Base-by-base conservation (phyloP, 2,113 vertebrate genomes). In the Corythoichthys haematopterus region DNA sequence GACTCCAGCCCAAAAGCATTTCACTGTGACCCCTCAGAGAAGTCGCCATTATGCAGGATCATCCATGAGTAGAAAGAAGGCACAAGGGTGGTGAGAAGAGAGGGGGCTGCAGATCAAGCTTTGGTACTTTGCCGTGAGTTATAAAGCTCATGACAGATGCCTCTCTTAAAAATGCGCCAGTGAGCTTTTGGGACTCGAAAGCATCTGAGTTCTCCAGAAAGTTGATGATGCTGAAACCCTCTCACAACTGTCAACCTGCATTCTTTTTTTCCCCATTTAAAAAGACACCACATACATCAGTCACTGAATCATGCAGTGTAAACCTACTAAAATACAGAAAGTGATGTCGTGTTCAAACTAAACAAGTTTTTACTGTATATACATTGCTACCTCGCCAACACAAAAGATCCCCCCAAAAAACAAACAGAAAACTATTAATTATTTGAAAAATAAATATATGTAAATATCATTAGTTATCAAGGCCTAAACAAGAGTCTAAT, bases 111-210 rank as follows among this genome's bases (percentile, higher is more conserved):
- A 79, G 82, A 85, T 84, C 68, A 80, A 68, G 75, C 74, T 68
- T 75, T 28, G 76, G 73, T 85, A 76, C 75, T 87, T 78, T 16
- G 8, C 70, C 53, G 46, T 65, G 76, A 80, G 74, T 82, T 81
- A 75, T 78, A 85, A 75, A 74, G 74, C 77, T 69, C 76, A 68
- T 85, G 83, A 87, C 76, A 67, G 82, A 83, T 85, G 84, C 73
- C 76, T 66, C 75, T 70, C 66, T 70, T 75, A 75, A 69, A 87
- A 88, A 85, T 78, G 56, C 73, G 84, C 79, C 78, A 84, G 77
- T 64, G 64, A 48, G 38, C 37, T 62, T 14, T 36, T 33, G 35
- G 20, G 69, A 66, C 68, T 58, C 40, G 58, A 71, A 69, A 70
- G 66, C 67, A 64, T 69, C 65, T 65, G n/a, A 2, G 62, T 62